A percentile compares a stretch with the other conserved stretches of the same genome.
These are phyloP conservation scores for Phyllotreta striolata DNA, from an alignment of 2,888 invertebrate species.

Conservation along the genomic window DNA sequence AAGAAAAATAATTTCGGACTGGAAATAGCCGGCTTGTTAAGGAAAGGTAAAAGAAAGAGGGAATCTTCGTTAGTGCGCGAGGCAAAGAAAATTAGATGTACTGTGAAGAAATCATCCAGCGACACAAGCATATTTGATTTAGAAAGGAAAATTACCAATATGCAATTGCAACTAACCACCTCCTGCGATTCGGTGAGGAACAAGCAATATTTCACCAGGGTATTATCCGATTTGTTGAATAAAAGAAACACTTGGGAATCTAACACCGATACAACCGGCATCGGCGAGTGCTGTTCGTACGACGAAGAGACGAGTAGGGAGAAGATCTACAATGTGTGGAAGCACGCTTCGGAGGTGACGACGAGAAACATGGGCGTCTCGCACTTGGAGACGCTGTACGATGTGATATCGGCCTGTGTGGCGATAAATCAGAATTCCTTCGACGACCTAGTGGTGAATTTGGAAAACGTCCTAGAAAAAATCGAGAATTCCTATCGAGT, in stretches of 20 bases:
- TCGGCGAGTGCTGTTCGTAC: too few species aligned
- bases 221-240: conserved; percentile 44
- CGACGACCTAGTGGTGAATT: conserved; percentile 46
- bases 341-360: conserved; percentile 49
- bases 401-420: conserved; percentile 55
- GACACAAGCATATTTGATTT: conserved; percentile 39
- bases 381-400: conserved; percentile 56
- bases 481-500: conserved; percentile 43
- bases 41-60: conserved; percentile 8
- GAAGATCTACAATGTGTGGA: conserved; percentile 52
- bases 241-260: conserved; percentile 25
- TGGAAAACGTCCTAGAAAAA: conserved; percentile 44
- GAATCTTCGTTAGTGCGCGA: neutral
- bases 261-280: too few species aligned
- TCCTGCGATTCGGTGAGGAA: conserved; percentile 32
- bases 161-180: conserved; percentile 19
- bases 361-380: conserved; percentile 53
- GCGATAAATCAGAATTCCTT: conserved; percentile 52
- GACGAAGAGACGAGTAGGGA: conserved; percentile 40
- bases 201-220: conserved; percentile 42
- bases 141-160: conserved; percentile 40
- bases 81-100: conserved; percentile 5
- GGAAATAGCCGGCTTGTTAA: neutral
- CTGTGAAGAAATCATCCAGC: conserved; percentile 34
- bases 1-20: conserved; percentile 19